Evolutionary conservation across 1,140 invertebrate genomes (phyloP).

Genomic region (Drosophila lacteicornis): DNA sequence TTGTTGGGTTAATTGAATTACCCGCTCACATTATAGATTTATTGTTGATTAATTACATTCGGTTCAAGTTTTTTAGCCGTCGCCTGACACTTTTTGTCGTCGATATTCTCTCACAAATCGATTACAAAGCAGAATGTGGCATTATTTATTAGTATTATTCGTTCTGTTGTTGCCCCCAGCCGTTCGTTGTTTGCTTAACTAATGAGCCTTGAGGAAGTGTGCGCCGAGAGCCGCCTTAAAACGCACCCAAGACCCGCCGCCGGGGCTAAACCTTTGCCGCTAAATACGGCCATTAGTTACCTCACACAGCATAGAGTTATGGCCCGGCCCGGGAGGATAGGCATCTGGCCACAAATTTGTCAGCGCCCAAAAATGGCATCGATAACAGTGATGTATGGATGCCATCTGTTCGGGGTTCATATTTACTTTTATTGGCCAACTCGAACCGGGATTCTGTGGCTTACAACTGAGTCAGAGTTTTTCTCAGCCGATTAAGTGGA

Average conservation of each 20-base stretch:
- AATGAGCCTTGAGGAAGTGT: constrained; percentile 60
- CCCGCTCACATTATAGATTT: constrained; percentile 61
- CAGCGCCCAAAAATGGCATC: constrained; percentile 49
- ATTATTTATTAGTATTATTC: constrained; percentile 48
- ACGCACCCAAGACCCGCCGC: constrained; percentile 23
- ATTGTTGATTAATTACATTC: constrained; percentile 72
- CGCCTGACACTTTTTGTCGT: constrained; percentile 44
- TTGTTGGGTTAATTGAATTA: constrained; percentile 58
- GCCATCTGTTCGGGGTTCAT: constrained; percentile 14
- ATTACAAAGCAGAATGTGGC: constrained; percentile 54
- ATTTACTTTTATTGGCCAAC: constrained; percentile 26
- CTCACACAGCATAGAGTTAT: constrained; percentile 42
- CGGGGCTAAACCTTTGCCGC: constrained; percentile 32
- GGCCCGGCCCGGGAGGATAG: constrained; percentile 43
- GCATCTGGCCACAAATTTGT: constrained; percentile 54
- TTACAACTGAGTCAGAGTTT: constrained; percentile 10
- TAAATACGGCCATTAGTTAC: constrained; percentile 39
- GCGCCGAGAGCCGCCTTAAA: not conserved
- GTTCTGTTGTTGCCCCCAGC: constrained; percentile 8
- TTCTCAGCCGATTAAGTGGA: constrained; percentile 2
- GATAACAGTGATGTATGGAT: constrained; percentile 48
- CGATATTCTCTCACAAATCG: constrained; percentile 40
- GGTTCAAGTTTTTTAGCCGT: constrained; percentile 45
- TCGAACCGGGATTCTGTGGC: constrained; percentile 20
- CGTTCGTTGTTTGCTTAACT: constrained; percentile 46